Evolutionary conservation across 2,797 vertebrate species (phyloP), one percentile per base, ranked within the genome.

Genomic region (Amazona ochrocephala): DNA sequence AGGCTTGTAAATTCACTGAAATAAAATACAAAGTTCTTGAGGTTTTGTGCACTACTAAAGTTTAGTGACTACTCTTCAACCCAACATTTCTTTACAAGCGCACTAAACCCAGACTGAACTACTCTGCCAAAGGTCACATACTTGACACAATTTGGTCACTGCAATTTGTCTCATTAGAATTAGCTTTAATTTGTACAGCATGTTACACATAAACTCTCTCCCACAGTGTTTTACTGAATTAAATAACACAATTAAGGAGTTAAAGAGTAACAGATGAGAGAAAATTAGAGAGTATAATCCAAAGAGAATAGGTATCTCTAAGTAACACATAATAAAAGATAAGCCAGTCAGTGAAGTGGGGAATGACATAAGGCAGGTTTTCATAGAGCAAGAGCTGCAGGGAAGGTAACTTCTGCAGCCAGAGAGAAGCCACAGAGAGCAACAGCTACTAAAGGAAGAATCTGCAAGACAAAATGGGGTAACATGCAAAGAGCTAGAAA

Each of bases 121-220:
- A 14, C 53, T 71, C 30, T 47, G 29, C 39, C 32, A 48, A 77
- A 85, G 84, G 88, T 93, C 90, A 77, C 24, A 29, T 44, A 66
- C 18, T 88, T 60, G 41, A 89, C 62, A 83, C 45, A 80, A 42
- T 42, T 47, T 39, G 34, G 74, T 87, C 88, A 83, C 65, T 85
- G 86, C 84, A 95, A 95, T 94, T 95, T 96, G 95, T 93, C 84
- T 94, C 44, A 48, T 94, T 70, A 94, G 62, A 95, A 92, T 78
- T 90, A 75, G n/a, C 44, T 92, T 77, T 95, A 90, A 94, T 90
- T 90, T 85, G 83, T 85, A 93, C 88, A 83, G 60, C 73, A 85
- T 73, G 91, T 90, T 92, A 85, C 79, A 89, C 50, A 84, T 66
- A 83, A 95, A 83, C 72, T 42, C 75, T 60, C 85, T 30, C 62